Evolutionary conservation across 2,113 vertebrate genomes (phyloP), one percentile per base, ranked within the genome.

Genomic region (Rattus rattus): DNA sequence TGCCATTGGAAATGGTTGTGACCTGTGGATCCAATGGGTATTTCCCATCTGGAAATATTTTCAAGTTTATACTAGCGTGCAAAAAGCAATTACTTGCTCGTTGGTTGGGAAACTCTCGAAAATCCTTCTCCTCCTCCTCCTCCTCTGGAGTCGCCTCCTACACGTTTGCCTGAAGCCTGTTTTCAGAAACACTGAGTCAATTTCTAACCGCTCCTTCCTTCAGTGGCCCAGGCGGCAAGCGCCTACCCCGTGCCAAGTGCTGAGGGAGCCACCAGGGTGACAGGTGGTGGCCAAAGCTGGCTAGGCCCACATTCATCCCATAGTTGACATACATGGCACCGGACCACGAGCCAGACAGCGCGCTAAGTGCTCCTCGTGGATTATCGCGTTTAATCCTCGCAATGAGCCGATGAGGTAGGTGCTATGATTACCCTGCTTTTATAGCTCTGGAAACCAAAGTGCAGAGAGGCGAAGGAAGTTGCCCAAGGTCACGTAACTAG

Each of bases 101-200:
- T 56, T 96, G 76, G 59, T 97, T 94, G 92, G 85, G 96, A 97
- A 97, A 98, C 80, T 95, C 96, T 93, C 90, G 33, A 96, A 97
- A 96, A 94, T 92, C 75, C 7, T 54, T 4, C 52, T 54, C 52
- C 7, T 54, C 52, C 52, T 54, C 52, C 9, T 96, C 94, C 91
- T 94, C 89, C 91, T 91, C 87, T 81, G 92, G 73, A 94, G 95
- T 89, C 63, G 91, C 61, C 93, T 97, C 96, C 96, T 92, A 96
- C 97, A 87, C 69, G 9, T 87, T 87, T 72, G 77, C 93, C 90
- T 91, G 95, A 94, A 94, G 77, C 67, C 88, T 69, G 81, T 84
- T 96, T 96, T 86, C 96, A 97, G 95, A 96, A 97, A 95, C 80
- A 85, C 87, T 94, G 94, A 97, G 86, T 97, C 93, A 97, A 61